phyloP scores from a whole-genome alignment of 2,113 vertebrate species.

The Gnathonemus longibarbis region DNA sequence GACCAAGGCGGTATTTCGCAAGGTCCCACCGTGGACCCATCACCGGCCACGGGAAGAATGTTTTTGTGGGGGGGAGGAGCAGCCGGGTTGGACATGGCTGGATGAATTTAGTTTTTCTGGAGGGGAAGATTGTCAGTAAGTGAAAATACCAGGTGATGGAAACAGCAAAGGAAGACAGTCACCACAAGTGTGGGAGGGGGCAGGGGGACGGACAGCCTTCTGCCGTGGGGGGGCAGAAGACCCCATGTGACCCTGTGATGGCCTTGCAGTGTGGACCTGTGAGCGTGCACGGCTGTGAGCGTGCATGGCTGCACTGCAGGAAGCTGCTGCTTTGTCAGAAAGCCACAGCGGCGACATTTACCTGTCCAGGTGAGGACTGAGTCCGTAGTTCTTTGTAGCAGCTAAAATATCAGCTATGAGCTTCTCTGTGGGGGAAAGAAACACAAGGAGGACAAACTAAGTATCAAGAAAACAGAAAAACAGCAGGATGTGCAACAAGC shows the following conservation, averaged over 20 bases:
- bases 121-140: background rate
- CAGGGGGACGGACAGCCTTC: background rate
- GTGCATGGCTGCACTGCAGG: background rate
- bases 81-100: background rate
- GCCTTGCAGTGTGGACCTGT: background rate
- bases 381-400: constrained; percentile 77
- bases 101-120: constrained; percentile 6
- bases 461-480: background rate
- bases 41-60: background rate
- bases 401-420: constrained; percentile 86
- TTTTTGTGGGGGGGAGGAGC: background rate
- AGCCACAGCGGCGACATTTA: constrained; percentile 39
- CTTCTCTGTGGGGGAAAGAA: constrained; percentile 68
- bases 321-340: background rate
- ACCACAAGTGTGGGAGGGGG: background rate
- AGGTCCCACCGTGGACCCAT: background rate
- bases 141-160: constrained; percentile 12
- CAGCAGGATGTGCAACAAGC: background rate
- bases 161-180: background rate
- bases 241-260: too few relatives aligned
- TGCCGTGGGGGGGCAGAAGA: background rate
- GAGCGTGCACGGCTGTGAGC: too few relatives aligned
- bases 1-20: background rate
- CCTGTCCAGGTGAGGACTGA: constrained; percentile 84
- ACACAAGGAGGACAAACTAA: background rate